Evolutionary conservation across 30 jellyfish, hydroid and myxozoan genomes (phyloP).

Genomic region (Nemopilema nomurai): DNA sequence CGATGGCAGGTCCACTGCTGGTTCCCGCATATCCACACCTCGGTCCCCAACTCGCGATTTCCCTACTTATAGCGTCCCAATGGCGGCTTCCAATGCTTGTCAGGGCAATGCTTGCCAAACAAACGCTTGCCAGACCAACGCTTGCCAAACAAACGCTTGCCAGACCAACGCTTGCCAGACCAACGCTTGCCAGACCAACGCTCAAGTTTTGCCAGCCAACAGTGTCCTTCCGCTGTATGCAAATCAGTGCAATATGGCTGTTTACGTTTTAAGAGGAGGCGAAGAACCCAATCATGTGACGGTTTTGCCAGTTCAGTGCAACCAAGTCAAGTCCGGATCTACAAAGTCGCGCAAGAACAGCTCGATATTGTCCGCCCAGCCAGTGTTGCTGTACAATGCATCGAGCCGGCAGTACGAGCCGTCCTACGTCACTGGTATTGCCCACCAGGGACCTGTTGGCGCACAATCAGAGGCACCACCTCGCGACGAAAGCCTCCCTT

Average conservation of each 20-base stretch:
- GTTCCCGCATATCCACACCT: constrained; percentile 5
- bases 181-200: background rate
- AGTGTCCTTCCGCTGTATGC: constrained; percentile 6
- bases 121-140: background rate
- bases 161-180: background rate
- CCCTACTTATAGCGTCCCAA: background rate
- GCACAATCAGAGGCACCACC: background rate
- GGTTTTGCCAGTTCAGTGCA: constrained; percentile 24
- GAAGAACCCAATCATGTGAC: constrained; percentile 35
- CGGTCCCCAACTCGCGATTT: constrained; percentile 9
- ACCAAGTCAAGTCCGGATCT: constrained; percentile 1
- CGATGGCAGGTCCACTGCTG: constrained; percentile 13
- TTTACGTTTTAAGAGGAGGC: constrained; percentile 41
- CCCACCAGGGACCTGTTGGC: constrained; percentile 10
- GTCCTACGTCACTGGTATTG: constrained; percentile 59
- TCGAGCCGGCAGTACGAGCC: constrained; percentile 43
- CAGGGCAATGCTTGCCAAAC: background rate
- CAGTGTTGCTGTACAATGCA: constrained; percentile 35
- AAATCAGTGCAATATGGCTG: constrained; percentile 52
- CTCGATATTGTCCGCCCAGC: constrained; percentile 38
- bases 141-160: background rate
- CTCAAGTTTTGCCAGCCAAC: background rate
- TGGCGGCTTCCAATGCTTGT: background rate
- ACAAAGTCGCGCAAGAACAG: constrained; percentile 11
- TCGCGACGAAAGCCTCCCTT: background rate